These are phyloP conservation scores for Melospiza melodia DNA, from an alignment of 2,113 vertebrate genomes.

Conservation along the genomic window DNA sequence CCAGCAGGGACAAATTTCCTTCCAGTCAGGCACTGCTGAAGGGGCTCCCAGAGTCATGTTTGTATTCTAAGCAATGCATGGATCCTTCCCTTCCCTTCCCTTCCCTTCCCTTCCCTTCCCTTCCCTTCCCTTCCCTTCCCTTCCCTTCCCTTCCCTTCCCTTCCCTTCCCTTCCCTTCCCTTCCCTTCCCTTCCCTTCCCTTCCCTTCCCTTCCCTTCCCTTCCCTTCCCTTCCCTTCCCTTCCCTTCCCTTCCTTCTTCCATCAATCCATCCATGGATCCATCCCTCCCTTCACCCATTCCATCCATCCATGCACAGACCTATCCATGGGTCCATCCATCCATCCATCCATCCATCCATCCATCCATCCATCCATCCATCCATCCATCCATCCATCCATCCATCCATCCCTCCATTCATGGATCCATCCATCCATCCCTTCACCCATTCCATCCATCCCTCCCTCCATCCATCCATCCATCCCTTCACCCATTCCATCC, in stretches of 20 bases:
- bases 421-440: neutral
- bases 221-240: too few relatives aligned
- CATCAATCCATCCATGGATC: neutral
- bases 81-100: too few relatives aligned
- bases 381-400: neutral
- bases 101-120: too few relatives aligned
- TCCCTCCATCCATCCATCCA: neutral
- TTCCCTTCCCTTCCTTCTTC: too few relatives aligned
- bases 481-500: too few relatives aligned
- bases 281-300: too few relatives aligned
- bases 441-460: neutral
- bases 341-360: neutral
- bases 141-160: neutral
- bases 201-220: too few relatives aligned
- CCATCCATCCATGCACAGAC: neutral
- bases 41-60: accelerated
- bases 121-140: too few relatives aligned
- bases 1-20: neutral
- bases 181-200: too few relatives aligned
- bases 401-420: too few relatives aligned
- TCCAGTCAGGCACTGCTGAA: neutral
- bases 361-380: neutral
- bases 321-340: too few relatives aligned
- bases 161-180: too few relatives aligned
- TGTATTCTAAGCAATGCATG: neutral